phyloP scores from a whole-genome alignment of 2,797 vertebrate genomes.

The Semotilus atromaculatus region DNA sequence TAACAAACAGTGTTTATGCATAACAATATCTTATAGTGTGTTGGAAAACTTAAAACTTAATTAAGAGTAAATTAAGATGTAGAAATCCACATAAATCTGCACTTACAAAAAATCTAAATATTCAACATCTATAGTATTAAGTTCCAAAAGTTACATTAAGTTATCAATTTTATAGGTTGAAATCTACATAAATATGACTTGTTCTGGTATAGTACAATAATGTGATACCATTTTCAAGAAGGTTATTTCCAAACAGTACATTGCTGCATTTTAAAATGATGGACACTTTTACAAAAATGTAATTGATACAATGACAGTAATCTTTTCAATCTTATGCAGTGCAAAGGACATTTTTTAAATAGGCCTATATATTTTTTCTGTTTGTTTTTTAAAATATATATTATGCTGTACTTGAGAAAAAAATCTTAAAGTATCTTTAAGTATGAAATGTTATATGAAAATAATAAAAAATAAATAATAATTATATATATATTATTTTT shows the following conservation, averaged over 20 bases:
- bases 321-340: background rate
- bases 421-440: background rate
- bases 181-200: background rate
- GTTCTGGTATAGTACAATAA: background rate
- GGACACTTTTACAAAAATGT: background rate
- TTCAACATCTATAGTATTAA: background rate
- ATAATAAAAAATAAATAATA: background rate
- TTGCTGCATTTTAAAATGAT: background rate
- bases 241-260: background rate
- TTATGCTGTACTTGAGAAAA: background rate
- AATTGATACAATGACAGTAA: background rate
- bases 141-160: background rate
- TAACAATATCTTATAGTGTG: background rate
- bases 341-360: too few species aligned
- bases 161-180: background rate
- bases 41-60: background rate
- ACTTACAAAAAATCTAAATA: background rate
- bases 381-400: too few species aligned
- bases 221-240: background rate
- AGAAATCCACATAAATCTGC: background rate
- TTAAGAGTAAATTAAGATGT: background rate
- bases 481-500: background rate
- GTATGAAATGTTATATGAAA: too few species aligned
- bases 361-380: background rate
- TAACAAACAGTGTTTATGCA: background rate